Evolutionary conservation across 2,888 invertebrate genomes (phyloP).

Genomic region (Mythimna ferrago): DNA sequence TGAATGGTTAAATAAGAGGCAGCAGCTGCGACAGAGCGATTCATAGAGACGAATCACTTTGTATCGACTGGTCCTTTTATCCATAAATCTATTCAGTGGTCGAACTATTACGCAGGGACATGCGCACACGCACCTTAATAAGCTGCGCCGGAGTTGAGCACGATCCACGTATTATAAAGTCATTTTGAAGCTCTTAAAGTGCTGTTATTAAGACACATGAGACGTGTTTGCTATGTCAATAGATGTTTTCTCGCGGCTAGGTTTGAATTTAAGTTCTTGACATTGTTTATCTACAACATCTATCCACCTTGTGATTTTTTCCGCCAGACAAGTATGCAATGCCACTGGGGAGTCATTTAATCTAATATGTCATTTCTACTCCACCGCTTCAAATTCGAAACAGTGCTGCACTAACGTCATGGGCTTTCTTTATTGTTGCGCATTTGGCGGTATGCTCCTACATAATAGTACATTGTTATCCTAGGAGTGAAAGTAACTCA

Average conservation of each 20-base stretch:
- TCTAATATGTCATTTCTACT: not conserved
- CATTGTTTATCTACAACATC: too few species aligned
- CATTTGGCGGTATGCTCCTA: not conserved
- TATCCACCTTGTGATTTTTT: not conserved
- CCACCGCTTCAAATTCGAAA: conserved; percentile 29
- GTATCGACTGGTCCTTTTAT: conserved; percentile 24
- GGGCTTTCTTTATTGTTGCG: not conserved
- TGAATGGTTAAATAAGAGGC: not conserved
- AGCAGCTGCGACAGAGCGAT: not conserved
- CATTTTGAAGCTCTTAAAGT: conserved; percentile 62
- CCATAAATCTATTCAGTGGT: conserved; percentile 26
- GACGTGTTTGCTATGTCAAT: conserved; percentile 37
- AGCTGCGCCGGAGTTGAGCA: conserved; percentile 61
- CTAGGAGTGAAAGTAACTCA: too few species aligned
- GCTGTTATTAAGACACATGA: conserved; percentile 44
- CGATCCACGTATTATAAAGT: conserved; percentile 71
- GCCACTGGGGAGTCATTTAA: not conserved
- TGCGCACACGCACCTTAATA: conserved; percentile 63
- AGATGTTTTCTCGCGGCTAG: conserved; percentile 16
- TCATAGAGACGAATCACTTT: not conserved
- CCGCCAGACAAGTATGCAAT: not conserved
- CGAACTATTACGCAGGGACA: conserved; percentile 39
- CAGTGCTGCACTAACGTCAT: conserved; percentile 14
- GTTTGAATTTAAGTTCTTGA: conserved; percentile 5
- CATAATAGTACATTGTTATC: not conserved